Base-by-base conservation (phyloP, 2,113 vertebrate species). In the Phalacrocorax brasilianus region DNA sequence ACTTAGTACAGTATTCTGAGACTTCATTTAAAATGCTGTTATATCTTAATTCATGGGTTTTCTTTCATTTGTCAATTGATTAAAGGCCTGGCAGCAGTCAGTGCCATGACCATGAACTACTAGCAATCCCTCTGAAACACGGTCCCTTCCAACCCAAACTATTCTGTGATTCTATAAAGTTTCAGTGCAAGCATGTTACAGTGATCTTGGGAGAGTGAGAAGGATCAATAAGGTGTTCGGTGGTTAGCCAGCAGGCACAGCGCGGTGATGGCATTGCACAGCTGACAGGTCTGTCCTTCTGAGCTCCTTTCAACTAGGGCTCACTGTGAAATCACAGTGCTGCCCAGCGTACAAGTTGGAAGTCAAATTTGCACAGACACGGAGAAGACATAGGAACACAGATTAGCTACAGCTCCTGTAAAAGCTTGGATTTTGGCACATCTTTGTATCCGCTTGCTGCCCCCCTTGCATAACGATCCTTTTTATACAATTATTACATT, bases 201-300 rank as follows among this genome's bases (percentile, higher is more conserved):
- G 6, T 18, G 28, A 50, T 14, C 32, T 35, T 3, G 4, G 35
- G 15, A 28, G 7, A n/a, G 21, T 3, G 23, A 52, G 38, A 55
- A 65, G 58, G n/a, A 63, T 30, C 33, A 28, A 6, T 8, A 23
- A 2, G 28, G 1, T 2, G 7, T 18, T 22, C 2, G 2, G 22
- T 1, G 0, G n/a, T 22, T 32, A 67, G 11, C 50, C 61, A 70
- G 35, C 55, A 42, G 40, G 47, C 28, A 32, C n/a, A 23, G 1
- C 0, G 3, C 14, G 40, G 14, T 61, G 59, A 40, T 8, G 14
- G 45, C 81, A 17, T 21, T 53, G 56, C 8, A 11, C 42, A 4
- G 3, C 5, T 19, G 4, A 2, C 5, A 4, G 52, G 5, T 59
- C 32, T 2, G 1, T 24, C 42, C 53, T 66, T 18, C 55, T 6